Evolutionary conservation across 2,113 vertebrate species (phyloP), one percentile per base, ranked within the genome.

Genomic region (Raphicerus campestris): DNA sequence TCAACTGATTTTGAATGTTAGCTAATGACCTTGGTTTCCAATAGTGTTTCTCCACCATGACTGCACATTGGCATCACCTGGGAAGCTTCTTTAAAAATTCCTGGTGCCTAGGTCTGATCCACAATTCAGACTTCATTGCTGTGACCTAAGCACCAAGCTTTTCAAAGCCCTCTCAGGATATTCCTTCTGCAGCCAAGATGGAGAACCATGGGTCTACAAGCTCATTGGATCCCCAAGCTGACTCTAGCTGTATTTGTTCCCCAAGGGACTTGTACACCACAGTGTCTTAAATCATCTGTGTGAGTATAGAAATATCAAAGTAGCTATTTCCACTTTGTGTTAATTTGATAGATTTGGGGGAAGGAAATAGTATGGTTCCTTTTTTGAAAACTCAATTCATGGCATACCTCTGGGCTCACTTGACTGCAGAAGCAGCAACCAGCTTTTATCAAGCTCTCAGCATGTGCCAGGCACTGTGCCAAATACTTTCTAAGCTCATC

Each of bases 331-430:
- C 15, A 75, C 47, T 89, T 66, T 70, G 39, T 81, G 82, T 89
- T 87, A 87, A 87, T 84, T 93, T 86, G 56, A 66, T 93, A 89
- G 51, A 49, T 81, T 89, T 75, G 9, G 47, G 28, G 60, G 51
- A n/a, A 56, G 56, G 55, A 94, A 92, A 73, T 61, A 45, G 49
- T 90, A 24, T 3, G 7, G 30, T 30, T 91, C 35, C 45, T 83
- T 83, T 93, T 89, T 92, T 66, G 58, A 96, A 87, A 95, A 51
- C 86, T 49, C 20, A 4, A 11, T 94, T 81, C 49, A 63, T 87
- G 78, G 58, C 91, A 66, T 73, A 45, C 56, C 39, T 63, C 75
- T 20, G 28, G 60, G 70, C 35, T 73, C 24, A 28, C 35, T 17
- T 28, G n/a, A 47, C 7, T 32, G 24, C 26, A 32, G 32, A 78